These are phyloP conservation scores for Tipula vernalis DNA, from an alignment of 2,888 invertebrate genomes.

Conservation along the genomic window DNA sequence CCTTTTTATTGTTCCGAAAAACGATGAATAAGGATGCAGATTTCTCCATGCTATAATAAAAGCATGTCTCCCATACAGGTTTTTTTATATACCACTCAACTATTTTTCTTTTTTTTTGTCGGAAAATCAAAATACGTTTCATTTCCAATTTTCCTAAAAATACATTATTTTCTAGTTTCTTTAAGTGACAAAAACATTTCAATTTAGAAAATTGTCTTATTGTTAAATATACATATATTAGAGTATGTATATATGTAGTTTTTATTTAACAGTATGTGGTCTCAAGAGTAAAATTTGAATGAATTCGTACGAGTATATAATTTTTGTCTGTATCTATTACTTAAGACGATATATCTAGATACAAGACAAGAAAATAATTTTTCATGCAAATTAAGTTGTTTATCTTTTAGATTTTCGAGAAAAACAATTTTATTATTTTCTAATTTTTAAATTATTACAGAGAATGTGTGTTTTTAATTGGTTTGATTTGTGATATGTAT, in stretches of 20 bases:
- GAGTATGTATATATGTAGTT: not conserved
- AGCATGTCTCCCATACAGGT: not conserved
- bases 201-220: not conserved
- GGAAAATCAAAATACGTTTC: not conserved
- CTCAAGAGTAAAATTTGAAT: not conserved
- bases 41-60: not conserved
- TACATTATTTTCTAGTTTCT: not conserved
- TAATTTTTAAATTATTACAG: not conserved
- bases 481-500: not conserved
- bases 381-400: not conserved
- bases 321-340: not conserved
- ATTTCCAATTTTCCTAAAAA: not conserved
- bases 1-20: too few species aligned
- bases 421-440: not conserved
- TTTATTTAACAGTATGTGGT: not conserved
- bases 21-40: not conserved
- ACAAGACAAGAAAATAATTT: not conserved
- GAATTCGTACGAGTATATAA: not conserved
- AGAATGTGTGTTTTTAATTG: not conserved
- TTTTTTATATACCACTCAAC: not conserved
- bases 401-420: not conserved
- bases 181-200: constrained; percentile 4
- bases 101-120: not conserved
- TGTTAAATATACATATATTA: not conserved
- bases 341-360: not conserved